Evolutionary conservation across 2,888 invertebrate species (phyloP), one percentile per base, ranked within the genome.

Genomic region (Dynastes hyllus): DNA sequence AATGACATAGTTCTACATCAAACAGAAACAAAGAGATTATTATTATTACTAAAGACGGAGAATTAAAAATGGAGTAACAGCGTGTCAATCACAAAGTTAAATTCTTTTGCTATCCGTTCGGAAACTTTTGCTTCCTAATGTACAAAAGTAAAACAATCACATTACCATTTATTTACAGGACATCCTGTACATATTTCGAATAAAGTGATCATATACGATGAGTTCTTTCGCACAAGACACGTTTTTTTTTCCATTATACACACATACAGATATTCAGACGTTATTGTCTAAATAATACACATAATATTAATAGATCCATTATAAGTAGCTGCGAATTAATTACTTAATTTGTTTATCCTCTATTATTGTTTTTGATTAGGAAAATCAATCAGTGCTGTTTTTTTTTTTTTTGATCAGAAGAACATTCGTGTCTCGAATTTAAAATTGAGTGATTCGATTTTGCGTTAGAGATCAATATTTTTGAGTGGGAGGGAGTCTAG

Each of bases 281-380:
- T 55, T 71, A 73, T 73, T 45, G 40, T 37, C 73, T 73, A 73
- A 73, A 73, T 27, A 37, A 73, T 71, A 71, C 27, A 73, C 58
- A 40, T 73, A 32, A 32, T 32, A 73, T 58, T 58, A 73, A 45
- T 22, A 32, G 58, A 13, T 37, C n/a, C 55, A 55, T 45, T 73
- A 73, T 73, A 58, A 73, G 37, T 40, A 73, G 73, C 58, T 51
- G 55, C 16, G 71, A 58, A 58, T 58, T 13, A 55, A 16, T 55
- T 55, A 55, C 53, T 55, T 53, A 53, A 32, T 32, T 45, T 45
- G 6, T 45, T 8, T 45, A 2, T 16, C 22, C 1, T n/a, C 22
- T 58, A 40, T 40, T 73, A 55, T 55, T 58, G 37, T 40, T 73
- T 58, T 58, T 71, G 37, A 71, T 71, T 58, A 9, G 58, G 45